phyloP scores from a whole-genome alignment of 2,797 vertebrate species.

The Stomatorhinus walkeri region DNA sequence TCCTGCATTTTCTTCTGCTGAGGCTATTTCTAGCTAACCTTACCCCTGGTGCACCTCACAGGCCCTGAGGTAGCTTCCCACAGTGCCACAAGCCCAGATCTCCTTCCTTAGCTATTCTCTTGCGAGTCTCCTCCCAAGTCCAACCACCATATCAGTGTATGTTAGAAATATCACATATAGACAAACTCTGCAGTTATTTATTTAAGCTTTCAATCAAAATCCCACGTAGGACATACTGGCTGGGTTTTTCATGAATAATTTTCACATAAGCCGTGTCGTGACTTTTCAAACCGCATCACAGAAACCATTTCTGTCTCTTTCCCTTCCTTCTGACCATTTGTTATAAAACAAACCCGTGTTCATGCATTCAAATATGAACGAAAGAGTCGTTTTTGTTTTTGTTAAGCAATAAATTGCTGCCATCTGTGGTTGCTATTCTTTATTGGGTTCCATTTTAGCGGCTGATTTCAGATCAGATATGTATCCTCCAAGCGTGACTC shows the following conservation, averaged over 20 bases:
- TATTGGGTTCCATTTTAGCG: not conserved
- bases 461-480: conserved; percentile 2
- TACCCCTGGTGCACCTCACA: not conserved
- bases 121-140: not conserved
- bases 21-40: not conserved
- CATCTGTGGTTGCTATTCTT: not conserved
- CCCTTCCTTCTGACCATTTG: not conserved
- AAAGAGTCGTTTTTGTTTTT: not conserved
- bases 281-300: not conserved
- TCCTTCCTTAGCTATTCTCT: not conserved
- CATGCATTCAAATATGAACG: not conserved
- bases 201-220: not conserved
- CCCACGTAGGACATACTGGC: not conserved
- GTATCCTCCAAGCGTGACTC: not conserved
- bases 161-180: not conserved
- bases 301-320: not conserved
- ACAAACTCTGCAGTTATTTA: not conserved
- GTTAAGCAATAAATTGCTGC: conserved; percentile 1
- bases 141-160: not conserved
- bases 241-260: not conserved
- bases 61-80: not conserved
- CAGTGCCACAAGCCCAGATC: not conserved
- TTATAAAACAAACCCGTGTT: not conserved
- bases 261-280: not conserved
- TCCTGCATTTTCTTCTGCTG: not conserved